Evolutionary conservation across 1,140 invertebrate genomes (phyloP).

Genomic region (Aporrectodea caliginosa): DNA sequence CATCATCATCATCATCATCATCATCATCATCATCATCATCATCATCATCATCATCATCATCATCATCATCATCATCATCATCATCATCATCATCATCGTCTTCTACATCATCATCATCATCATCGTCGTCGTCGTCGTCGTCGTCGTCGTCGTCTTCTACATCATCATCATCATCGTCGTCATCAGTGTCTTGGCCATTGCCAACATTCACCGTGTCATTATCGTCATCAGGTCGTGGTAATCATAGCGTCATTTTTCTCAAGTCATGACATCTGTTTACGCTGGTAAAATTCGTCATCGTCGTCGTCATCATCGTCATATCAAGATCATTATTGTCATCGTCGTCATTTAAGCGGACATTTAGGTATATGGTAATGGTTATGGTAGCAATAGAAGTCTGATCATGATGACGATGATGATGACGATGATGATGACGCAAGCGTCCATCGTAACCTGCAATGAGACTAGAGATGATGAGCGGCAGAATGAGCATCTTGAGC

Average conservation of each 20-base stretch:
- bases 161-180: neutral
- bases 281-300: neutral
- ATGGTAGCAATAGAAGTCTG: no score
- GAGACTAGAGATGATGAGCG: slow-evolving; percentile 58
- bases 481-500: slow-evolving; percentile 59
- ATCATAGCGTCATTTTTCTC: neutral
- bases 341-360: neutral
- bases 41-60: slow-evolving; percentile 34
- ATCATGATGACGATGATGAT: no score
- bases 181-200: neutral
- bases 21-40: slow-evolving; percentile 42
- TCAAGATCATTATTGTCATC: neutral
- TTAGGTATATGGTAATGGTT: no score
- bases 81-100: slow-evolving; percentile 39
- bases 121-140: slow-evolving; percentile 8
- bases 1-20: slow-evolving; percentile 49
- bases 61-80: slow-evolving; percentile 33
- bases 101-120: slow-evolving; percentile 13
- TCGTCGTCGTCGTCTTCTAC: slow-evolving; percentile 1
- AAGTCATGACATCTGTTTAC: neutral
- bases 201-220: neutral
- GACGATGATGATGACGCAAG: no score
- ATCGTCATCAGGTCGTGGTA: neutral
- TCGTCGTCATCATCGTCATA: neutral
- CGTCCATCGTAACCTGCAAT: slow-evolving; percentile 54